Evolutionary conservation across 1,140 invertebrate species (phyloP).

Genomic region (Trinorchestia longiramus): DNA sequence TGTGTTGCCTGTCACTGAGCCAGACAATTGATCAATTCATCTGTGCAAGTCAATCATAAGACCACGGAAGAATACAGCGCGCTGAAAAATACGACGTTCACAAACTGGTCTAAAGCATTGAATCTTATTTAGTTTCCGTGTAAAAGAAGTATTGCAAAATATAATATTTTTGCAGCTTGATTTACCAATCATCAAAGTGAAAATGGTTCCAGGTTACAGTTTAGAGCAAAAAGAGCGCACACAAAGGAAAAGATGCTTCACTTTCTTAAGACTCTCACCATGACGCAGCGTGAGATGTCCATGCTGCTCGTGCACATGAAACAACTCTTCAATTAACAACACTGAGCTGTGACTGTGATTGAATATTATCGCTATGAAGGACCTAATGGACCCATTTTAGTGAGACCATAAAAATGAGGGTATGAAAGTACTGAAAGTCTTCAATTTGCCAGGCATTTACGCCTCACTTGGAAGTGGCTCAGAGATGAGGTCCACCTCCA

Average conservation of each 20-base stretch:
- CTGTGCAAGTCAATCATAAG: neutral
- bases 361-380: neutral
- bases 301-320: neutral
- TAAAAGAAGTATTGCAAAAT: too few species aligned
- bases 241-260: too few species aligned
- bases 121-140: too few species aligned
- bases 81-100: neutral
- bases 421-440: neutral
- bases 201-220: too few species aligned
- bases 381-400: neutral
- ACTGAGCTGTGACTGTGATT: neutral
- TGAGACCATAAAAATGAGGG: neutral
- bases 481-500: neutral
- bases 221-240: too few species aligned
- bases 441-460: neutral
- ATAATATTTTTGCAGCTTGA: too few species aligned
- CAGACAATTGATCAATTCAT: neutral
- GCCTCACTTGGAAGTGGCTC: too few species aligned
- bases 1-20: neutral
- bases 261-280: too few species aligned
- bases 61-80: neutral
- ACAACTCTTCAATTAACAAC: neutral
- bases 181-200: too few species aligned
- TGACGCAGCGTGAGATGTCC: neutral
- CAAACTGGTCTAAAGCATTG: too few species aligned